These are phyloP conservation scores for Leptodactylus fallax DNA, from an alignment of 2,797 vertebrate genomes.

Conservation along the genomic window DNA sequence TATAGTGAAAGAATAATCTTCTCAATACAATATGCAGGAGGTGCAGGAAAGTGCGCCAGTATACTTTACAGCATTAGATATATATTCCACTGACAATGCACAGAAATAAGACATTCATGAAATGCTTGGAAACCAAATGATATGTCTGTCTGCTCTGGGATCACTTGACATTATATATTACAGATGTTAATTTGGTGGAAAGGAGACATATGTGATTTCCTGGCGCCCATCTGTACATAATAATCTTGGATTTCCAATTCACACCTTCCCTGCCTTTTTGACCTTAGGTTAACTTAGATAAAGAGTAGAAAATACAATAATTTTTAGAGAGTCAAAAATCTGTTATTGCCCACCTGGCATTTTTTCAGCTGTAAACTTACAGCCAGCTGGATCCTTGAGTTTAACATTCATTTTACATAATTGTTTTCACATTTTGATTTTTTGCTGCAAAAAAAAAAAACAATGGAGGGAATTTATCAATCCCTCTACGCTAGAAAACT, in stretches of 20 bases:
- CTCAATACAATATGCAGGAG: too few species aligned
- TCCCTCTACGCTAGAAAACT: too few species aligned
- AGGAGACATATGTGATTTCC: conserved; percentile 14
- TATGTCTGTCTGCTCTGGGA: not conserved
- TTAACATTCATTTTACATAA: conserved; percentile 50
- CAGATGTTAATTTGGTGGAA: conserved; percentile 34
- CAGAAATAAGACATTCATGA: not conserved
- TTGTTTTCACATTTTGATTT: conserved; percentile 55
- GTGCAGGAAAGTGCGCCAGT: too few species aligned
- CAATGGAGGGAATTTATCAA: too few species aligned
- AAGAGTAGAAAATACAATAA: conserved; percentile 12
- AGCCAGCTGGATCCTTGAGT: conserved; percentile 50
- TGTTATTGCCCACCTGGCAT: conserved; percentile 51
- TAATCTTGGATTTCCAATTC: conserved; percentile 44
- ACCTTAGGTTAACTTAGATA: conserved; percentile 30
- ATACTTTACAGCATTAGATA: too few species aligned
- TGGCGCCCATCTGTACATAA: conserved; percentile 37
- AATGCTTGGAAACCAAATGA: not conserved
- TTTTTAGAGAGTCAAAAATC: conserved; percentile 23
- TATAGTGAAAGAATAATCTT: too few species aligned
- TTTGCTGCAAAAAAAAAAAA: conserved; percentile 9
- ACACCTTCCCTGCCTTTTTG: conserved; percentile 26
- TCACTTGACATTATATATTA: conserved; percentile 37
- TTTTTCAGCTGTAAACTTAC: conserved; percentile 32
- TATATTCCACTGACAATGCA: too few species aligned